Conservation (phyloP, 2,888 invertebrate species). For the Lithosia quadra region DNA sequence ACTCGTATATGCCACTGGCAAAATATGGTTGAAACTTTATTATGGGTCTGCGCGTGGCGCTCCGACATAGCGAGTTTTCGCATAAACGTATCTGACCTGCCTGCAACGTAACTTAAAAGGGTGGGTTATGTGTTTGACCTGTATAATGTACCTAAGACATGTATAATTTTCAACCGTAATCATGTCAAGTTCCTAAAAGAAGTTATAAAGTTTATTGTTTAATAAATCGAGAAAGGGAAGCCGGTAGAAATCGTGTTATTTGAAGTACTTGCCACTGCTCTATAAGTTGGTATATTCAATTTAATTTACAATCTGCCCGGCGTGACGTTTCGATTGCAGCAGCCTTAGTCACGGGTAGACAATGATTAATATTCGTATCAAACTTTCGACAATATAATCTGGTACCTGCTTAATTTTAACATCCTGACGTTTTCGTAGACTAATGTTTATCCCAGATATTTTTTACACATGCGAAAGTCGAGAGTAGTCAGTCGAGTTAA, state of each 20-base stretch:
- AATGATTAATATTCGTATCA: no score
- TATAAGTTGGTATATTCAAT: neutral
- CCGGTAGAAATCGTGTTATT: neutral
- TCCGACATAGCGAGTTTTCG: neutral
- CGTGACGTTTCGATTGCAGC: no score
- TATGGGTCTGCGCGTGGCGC: neutral
- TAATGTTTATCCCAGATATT: neutral
- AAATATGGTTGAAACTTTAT: neutral
- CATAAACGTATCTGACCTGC: neutral
- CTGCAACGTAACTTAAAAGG: neutral
- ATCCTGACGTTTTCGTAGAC: neutral
- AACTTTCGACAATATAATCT: no score
- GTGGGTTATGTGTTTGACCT: neutral
- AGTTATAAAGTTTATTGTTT: no score
- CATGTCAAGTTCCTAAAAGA: no score
- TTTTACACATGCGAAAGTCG: neutral
- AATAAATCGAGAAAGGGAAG: no score
- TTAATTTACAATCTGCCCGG: no score
- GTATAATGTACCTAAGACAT: no score
- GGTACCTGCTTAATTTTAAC: no score
- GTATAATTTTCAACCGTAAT: no score
- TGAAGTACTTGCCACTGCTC: neutral
- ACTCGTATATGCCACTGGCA: neutral
- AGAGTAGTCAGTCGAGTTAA: neutral
- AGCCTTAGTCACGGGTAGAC: no score